phyloP scores from a whole-genome alignment of 2,113 vertebrate genomes.

The Seriola aureovittata region DNA sequence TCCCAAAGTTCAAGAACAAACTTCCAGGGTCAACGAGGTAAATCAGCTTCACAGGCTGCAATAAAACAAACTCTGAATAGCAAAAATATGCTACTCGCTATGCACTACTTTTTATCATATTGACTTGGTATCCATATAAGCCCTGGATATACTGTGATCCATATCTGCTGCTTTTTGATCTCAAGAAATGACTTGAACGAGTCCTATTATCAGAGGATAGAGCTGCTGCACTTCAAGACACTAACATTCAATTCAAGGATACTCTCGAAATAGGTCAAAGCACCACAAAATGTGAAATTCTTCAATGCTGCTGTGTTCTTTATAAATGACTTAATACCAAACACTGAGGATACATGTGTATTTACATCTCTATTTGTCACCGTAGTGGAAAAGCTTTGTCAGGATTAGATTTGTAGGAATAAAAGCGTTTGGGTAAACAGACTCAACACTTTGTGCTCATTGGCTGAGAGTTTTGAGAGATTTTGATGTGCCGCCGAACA shows the following conservation, averaged over 20 bases:
- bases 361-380: constrained; percentile 1
- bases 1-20: background rate
- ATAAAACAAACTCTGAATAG: background rate
- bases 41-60: background rate
- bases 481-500: constrained; percentile 62
- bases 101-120: background rate
- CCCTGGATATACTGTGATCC: background rate
- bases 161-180: constrained; percentile 5
- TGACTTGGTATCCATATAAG: background rate
- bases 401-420: constrained; percentile 6
- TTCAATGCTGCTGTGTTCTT: background rate
- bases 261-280: background rate
- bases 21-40: background rate
- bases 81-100: background rate
- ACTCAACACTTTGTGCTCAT: constrained; percentile 19
- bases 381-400: background rate
- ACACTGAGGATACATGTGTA: background rate
- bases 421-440: constrained; percentile 6
- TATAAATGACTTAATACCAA: background rate
- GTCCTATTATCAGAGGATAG: constrained; percentile 4
- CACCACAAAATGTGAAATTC: background rate
- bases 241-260: too few species aligned
- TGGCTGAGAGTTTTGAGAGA: constrained; percentile 38
- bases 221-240: background rate
- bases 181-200: background rate